Conservation (phyloP, 2,797 vertebrate genomes). For the Syngnathus acus region DNA sequence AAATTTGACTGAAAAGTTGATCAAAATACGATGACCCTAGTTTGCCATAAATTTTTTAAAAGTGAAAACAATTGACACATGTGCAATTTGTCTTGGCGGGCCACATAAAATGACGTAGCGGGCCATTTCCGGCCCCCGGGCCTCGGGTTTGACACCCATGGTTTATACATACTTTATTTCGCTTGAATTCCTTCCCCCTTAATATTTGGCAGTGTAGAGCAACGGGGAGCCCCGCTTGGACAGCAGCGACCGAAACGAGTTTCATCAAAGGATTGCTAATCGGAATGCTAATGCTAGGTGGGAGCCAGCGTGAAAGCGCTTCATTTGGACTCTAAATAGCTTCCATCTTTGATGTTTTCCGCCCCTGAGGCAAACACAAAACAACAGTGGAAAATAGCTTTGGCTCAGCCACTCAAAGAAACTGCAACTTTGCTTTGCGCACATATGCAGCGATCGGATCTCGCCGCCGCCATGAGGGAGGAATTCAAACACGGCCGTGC, state of each 20-base stretch:
- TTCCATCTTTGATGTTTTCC: background rate
- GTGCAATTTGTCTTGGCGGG: no score
- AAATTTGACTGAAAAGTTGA: no score
- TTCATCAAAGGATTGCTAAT: constrained; percentile 6
- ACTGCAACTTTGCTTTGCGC: background rate
- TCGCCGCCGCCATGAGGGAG: constrained; percentile 35
- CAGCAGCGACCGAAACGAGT: background rate
- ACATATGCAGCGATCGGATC: background rate
- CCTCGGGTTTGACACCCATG: no score
- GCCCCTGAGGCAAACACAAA: background rate
- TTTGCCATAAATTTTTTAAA: no score
- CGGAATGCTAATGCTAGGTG: constrained; percentile 1
- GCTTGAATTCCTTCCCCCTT: background rate
- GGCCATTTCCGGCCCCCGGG: no score
- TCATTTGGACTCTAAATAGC: background rate
- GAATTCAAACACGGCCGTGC: constrained; percentile 55
- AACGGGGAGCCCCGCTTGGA: background rate
- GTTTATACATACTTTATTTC: no score
- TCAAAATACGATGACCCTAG: no score
- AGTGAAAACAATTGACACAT: no score
- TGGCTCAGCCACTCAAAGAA: no score
- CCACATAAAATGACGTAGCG: no score
- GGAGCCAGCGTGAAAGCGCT: background rate
- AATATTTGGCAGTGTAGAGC: background rate
- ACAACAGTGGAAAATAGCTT: background rate